Conservation (phyloP, 2,888 invertebrate genomes). For the Leptopterna dolabrata region DNA sequence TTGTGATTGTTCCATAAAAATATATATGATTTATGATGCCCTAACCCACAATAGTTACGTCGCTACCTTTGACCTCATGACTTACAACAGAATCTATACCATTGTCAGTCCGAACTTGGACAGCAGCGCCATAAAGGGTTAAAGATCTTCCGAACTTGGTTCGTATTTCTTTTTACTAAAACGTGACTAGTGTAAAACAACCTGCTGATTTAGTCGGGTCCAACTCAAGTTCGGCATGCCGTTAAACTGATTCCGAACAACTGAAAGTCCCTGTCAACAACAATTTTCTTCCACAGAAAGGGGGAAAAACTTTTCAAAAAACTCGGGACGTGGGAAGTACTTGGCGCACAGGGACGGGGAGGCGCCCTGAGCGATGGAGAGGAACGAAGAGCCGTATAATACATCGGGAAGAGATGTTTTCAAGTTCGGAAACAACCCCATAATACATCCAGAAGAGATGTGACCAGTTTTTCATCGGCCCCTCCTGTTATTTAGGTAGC, state of each 20-base stretch:
- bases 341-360: background rate
- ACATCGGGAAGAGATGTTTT: background rate
- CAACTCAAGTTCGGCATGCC: background rate
- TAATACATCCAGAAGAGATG: constrained; percentile 7
- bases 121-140: background rate
- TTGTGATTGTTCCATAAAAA: too few relatives aligned
- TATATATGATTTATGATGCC: too few relatives aligned
- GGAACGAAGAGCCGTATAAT: background rate
- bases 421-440: background rate
- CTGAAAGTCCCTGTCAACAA: constrained; percentile 32
- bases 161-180: background rate
- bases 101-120: too few relatives aligned
- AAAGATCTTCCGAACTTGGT: background rate
- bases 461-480: background rate
- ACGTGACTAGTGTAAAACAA: constrained; percentile 10
- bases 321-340: background rate
- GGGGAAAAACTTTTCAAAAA: constrained; percentile 3
- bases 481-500: background rate
- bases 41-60: too few relatives aligned
- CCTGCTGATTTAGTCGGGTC: constrained; percentile 10
- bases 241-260: constrained; percentile 22
- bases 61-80: too few relatives aligned
- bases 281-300: constrained; percentile 1
- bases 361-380: background rate
- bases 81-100: too few relatives aligned